phyloP scores from a whole-genome alignment of 2,888 invertebrate genomes.

The Eumerus sabulonum region DNA sequence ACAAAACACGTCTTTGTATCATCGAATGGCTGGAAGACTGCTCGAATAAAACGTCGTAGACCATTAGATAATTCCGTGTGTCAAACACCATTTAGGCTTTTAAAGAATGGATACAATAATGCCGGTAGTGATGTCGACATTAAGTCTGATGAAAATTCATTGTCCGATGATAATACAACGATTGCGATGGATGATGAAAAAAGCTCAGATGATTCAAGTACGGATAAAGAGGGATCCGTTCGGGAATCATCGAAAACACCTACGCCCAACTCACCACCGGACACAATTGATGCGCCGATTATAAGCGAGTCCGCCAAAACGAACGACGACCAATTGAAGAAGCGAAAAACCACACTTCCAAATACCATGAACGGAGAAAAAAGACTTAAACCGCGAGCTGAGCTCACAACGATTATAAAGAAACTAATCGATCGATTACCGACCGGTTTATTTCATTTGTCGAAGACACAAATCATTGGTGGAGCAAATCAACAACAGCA shows the following conservation, averaged over 20 bases:
- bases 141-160: conserved; percentile 42
- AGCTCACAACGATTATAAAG: conserved; percentile 77
- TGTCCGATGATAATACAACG: conserved; percentile 34
- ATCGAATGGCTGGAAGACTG: conserved; percentile 72
- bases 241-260: conserved; percentile 55
- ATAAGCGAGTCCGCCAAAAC: conserved; percentile 27
- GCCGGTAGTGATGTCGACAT: conserved; percentile 46
- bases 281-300: conserved; percentile 46
- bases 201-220: conserved; percentile 54
- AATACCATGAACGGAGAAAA: conserved; percentile 71
- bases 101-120: conserved; percentile 61
- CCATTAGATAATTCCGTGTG: conserved; percentile 81
- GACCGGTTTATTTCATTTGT: conserved; percentile 73
- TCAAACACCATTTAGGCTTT: conserved; percentile 67
- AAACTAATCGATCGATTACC: conserved; percentile 77
- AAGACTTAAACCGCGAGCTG: conserved; percentile 76
- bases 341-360: conserved; percentile 37
- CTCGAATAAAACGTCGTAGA: conserved; percentile 82
- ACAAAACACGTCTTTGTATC: conserved; percentile 73
- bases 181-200: conserved; percentile 57
- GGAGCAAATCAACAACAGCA: conserved; percentile 69
- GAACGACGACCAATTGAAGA: conserved; percentile 46
- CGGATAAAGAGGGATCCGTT: conserved; percentile 47
- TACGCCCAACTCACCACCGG: conserved; percentile 46
- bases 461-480: conserved; percentile 71